Conservation (phyloP, 2,888 invertebrate species). For the Lepidocyrtoides sp. region DNA sequence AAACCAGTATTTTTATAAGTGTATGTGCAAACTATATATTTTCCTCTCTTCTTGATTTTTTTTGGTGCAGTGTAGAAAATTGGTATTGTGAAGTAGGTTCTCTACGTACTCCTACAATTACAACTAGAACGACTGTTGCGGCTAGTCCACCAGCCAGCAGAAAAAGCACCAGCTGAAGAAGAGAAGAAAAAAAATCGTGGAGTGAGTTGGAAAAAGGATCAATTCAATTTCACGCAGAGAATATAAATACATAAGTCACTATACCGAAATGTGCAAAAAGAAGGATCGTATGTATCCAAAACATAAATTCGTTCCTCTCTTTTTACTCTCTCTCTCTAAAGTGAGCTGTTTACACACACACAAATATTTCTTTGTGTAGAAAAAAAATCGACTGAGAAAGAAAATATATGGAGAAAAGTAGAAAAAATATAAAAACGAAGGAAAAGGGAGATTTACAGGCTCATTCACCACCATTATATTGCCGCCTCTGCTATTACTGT, state of each 20-base stretch:
- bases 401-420: slow-evolving; percentile 13
- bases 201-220: slow-evolving; percentile 62
- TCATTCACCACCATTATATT: slow-evolving; percentile 44
- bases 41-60: background rate
- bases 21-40: too few species aligned
- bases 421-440: background rate
- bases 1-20: too few species aligned
- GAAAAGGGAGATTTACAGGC: slow-evolving; percentile 69
- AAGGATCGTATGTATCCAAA: slow-evolving; percentile 63
- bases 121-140: background rate
- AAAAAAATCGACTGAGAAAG: slow-evolving; percentile 5
- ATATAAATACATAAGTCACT: slow-evolving; percentile 65
- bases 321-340: slow-evolving; percentile 57
- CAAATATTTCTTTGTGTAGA: slow-evolving; percentile 21
- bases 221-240: slow-evolving; percentile 69
- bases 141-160: background rate
- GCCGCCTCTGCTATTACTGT: background rate
- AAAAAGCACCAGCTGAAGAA: slow-evolving; percentile 33
- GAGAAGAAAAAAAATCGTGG: slow-evolving; percentile 7
- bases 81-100: background rate
- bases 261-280: slow-evolving; percentile 56
- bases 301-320: slow-evolving; percentile 64
- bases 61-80: slow-evolving; percentile 43
- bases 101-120: background rate
- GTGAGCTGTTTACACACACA: slow-evolving; percentile 75